phyloP scores from a whole-genome alignment of 2,797 vertebrate genomes.

The Telmatherina bonti region DNA sequence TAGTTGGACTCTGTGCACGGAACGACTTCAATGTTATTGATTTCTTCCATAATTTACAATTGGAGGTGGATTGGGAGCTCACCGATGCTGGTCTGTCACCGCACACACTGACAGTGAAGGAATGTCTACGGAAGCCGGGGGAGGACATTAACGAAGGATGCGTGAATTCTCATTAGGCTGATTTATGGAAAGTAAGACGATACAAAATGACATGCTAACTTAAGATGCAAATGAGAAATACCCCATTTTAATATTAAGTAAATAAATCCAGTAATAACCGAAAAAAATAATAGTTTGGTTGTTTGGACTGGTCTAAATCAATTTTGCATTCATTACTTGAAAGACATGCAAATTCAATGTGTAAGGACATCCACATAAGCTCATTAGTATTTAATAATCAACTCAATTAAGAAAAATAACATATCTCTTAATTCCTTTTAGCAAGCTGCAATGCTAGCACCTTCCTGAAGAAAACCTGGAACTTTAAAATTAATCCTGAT shows the following conservation, averaged over 20 bases:
- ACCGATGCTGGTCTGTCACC: conserved; percentile 70
- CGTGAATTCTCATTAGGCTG: neutral
- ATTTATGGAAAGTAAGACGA: neutral
- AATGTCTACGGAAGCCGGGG: conserved; percentile 72
- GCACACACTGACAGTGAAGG: conserved; percentile 67
- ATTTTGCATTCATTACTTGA: neutral
- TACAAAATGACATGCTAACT: neutral
- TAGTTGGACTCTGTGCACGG: conserved; percentile 88
- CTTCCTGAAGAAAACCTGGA: too few relatives aligned
- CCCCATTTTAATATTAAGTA: neutral
- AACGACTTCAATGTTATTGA: conserved; percentile 85
- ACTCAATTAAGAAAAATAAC: neutral
- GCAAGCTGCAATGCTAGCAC: neutral
- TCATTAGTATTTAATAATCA: neutral
- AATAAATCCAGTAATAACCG: neutral
- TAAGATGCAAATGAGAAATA: neutral
- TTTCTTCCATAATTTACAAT: conserved; percentile 83
- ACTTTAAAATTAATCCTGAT: neutral
- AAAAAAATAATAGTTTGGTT: neutral
- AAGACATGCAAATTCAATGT: too few relatives aligned
- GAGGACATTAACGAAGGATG: conserved; percentile 43
- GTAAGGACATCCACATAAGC: neutral
- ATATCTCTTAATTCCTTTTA: neutral
- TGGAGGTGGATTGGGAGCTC: conserved; percentile 54
- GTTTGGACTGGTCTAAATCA: neutral